Base-by-base conservation (phyloP, 2,888 invertebrate genomes). In the Pyrgus malvae region DNA sequence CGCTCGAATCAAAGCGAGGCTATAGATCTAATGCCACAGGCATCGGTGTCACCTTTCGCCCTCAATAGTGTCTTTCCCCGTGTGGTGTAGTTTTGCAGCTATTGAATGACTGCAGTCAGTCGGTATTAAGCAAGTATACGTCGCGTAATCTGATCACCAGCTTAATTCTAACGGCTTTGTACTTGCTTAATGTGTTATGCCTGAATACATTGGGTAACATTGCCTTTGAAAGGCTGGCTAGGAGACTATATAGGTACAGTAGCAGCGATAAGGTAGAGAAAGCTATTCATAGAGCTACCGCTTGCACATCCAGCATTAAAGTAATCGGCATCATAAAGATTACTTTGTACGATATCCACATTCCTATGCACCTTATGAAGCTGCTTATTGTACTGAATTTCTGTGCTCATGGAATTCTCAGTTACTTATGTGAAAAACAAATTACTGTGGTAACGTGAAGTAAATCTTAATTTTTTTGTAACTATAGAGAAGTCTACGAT, bases 41-140 rank as follows among this genome's bases (percentile, higher is more conserved):
- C 80, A 72, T 69, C 69, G 82, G 89, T 87, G 83, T 90, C 85
- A 75, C 78, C 77, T 89, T 88, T 78, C 89, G 79, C 77, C 78
- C 78, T 72, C 80, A 78, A 83, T 85, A 80, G 72, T 72, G 78
- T 80, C 75, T 85, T 88, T 85, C 81, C 81, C 80, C 66, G 67
- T 70, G 64, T 69, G 78, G 82, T 83, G 75, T 83, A 76, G 72
- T 75, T 83, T 82, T 80, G 82, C 83, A 83, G 80, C 81, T 85
- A 89, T 88, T 83, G 80, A 83, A 83, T 88, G 79, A 77, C 84
- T 81, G 70, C 77, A 80, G 81, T 83, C 81, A 63, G 67, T 72
- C 67, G 76, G 80, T 75, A 82, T 87, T 83, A 84, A 81, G 81
- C 83, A 85, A 86, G 82, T 78, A 79, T 76, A 72, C 77, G 72